A percentile compares a stretch with the other conserved stretches of the same genome.
phyloP scores from a whole-genome alignment of 2,797 vertebrate species.

The Gephyroberyx darwinii region DNA sequence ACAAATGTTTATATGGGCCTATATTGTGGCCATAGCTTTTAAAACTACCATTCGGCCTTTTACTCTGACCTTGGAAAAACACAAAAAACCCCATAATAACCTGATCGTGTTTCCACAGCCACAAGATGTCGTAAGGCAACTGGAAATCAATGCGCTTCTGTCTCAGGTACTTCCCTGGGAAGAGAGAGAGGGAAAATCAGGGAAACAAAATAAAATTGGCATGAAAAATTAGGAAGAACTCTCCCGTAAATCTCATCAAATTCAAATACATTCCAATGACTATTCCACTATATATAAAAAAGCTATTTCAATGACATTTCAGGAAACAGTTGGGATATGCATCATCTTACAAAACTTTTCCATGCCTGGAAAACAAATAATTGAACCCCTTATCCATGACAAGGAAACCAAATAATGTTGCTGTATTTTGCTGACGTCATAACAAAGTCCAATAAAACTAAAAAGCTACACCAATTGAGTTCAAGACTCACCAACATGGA shows the following conservation, averaged over 20 bases:
- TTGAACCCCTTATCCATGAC: not conserved
- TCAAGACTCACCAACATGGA: slow-evolving; percentile 93
- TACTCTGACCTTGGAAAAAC: slow-evolving; percentile 18
- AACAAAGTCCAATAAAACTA: not conserved
- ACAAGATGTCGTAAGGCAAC: slow-evolving; percentile 98
- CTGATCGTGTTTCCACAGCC: slow-evolving; percentile 99
- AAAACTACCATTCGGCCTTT: slow-evolving; percentile 2
- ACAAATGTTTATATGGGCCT: not conserved
- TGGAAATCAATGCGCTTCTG: slow-evolving; percentile 99
- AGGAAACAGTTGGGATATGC: not conserved
- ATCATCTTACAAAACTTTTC: not conserved
- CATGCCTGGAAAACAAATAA: not conserved
- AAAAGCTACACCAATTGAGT: not conserved
- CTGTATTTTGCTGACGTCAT: not conserved
- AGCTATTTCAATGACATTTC: not conserved
- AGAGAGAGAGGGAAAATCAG: slow-evolving; percentile 21
- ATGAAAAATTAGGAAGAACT: too few species aligned
- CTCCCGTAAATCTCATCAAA: not conserved
- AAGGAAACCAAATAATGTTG: not conserved
- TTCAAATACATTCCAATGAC: not conserved
- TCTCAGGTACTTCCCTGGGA: slow-evolving; percentile 95
- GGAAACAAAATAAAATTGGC: slow-evolving; percentile 2
- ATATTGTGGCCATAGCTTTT: not conserved
- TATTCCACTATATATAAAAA: not conserved
- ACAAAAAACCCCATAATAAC: slow-evolving; percentile 72